A percentile compares a stretch with the other conserved stretches of the same genome.
These are phyloP conservation scores for Thalassoma bifasciatum DNA, from an alignment of 2,113 vertebrate genomes.

Conservation along the genomic window DNA sequence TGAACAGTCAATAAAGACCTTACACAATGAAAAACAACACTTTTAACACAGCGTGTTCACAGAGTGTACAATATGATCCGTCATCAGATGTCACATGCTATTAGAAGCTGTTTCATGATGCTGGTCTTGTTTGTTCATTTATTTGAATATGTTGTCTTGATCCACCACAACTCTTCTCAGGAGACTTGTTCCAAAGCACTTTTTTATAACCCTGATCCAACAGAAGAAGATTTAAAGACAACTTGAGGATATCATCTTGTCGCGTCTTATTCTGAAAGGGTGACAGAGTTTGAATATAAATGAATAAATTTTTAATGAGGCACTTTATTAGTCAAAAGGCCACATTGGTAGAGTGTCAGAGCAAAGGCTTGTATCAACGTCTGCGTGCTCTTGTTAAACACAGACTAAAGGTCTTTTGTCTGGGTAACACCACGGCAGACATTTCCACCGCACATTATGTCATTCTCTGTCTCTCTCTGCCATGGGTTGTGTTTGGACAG, in stretches of 20 bases:
- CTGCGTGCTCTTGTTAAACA: constrained; percentile 27
- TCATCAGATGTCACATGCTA: too few species aligned
- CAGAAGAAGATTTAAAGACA: neutral
- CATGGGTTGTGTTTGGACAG: constrained; percentile 51
- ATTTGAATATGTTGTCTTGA: too few species aligned
- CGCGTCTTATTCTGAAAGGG: neutral
- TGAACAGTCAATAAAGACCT: too few species aligned
- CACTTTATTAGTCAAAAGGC: constrained; percentile 12
- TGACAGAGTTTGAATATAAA: constrained; percentile 13
- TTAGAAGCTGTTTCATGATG: too few species aligned
- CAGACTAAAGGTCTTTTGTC: constrained; percentile 42
- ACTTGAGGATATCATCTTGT: neutral
- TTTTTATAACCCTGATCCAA: neutral
- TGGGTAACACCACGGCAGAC: constrained; percentile 30
- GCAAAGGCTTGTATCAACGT: constrained; percentile 4
- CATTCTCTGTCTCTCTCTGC: constrained; percentile 27
- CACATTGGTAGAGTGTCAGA: neutral
- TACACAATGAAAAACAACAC: too few species aligned
- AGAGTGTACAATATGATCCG: too few species aligned
- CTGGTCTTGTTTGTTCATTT: too few species aligned
- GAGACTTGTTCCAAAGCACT: too few species aligned
- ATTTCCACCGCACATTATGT: constrained; percentile 30
- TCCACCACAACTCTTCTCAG: too few species aligned
- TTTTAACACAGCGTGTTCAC: too few species aligned
- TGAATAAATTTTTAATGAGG: constrained; percentile 9